Evolutionary conservation across 2,888 invertebrate genomes (phyloP).

Genomic region (Kryphioiulus occultus): DNA sequence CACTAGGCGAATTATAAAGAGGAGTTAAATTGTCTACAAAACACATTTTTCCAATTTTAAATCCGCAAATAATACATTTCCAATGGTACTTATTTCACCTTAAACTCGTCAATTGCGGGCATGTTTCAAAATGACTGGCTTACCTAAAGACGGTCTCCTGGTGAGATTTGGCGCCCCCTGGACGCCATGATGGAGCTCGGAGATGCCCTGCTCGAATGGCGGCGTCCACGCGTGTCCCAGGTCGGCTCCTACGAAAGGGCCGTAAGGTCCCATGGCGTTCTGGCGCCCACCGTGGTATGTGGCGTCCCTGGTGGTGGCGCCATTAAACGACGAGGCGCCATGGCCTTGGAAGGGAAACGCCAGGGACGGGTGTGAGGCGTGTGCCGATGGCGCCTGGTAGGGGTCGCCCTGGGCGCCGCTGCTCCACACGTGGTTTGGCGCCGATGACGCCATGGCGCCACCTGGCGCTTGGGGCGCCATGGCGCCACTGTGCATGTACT

Average conservation of each 20-base stretch:
- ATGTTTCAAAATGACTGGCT: too few relatives aligned
- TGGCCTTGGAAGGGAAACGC: constrained; percentile 41
- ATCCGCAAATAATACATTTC: too few relatives aligned
- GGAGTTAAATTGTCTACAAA: too few relatives aligned
- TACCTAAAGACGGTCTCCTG: constrained; percentile 45
- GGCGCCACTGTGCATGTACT: constrained; percentile 30
- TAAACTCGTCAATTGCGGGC: too few relatives aligned
- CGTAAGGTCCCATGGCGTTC: constrained; percentile 43
- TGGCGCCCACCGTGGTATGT: neutral
- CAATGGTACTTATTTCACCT: too few relatives aligned
- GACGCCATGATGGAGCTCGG: constrained; percentile 47
- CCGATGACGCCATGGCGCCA: neutral
- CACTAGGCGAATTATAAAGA: too few relatives aligned
- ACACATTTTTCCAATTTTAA: too few relatives aligned
- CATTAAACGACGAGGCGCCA: neutral
- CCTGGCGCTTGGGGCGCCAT: neutral
- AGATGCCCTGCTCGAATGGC: constrained; percentile 19
- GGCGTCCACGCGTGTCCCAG: constrained; percentile 6
- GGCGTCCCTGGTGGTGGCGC: neutral
- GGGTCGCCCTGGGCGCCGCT: neutral
- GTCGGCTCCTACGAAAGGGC: constrained; percentile 41
- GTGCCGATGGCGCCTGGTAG: constrained; percentile 21
- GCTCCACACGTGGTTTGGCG: constrained; percentile 45
- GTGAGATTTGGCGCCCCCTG: constrained; percentile 43
- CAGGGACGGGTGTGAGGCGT: neutral